Base-by-base conservation (phyloP, 2,113 vertebrate species). In the Tor tambroides region DNA sequence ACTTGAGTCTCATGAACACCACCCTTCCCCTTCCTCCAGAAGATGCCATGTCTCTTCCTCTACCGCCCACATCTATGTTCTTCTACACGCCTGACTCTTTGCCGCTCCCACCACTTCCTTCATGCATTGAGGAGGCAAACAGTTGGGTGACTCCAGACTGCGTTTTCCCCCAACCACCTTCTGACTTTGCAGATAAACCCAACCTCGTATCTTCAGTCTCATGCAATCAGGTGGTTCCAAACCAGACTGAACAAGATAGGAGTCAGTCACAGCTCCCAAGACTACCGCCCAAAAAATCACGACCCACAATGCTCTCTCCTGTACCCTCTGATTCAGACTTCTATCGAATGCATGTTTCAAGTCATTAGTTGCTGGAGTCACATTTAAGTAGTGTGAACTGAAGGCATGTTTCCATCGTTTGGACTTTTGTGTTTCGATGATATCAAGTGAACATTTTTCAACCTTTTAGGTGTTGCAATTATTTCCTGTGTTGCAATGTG, bases 301-400 rank as follows among this genome's bases (percentile, higher is more conserved):
- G 92, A 93, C 93, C 91, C 1, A 43, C 80, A 0, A 88, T 89
- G 14, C 86, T 93, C 83, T 89, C 91, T 56, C 86, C 92, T 88
- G 93, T 93, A 17, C 91, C 0, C 74, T 95, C 95, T 0, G 96
- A 96, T 88, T 95, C 95, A 86, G 95, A 94, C 92, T 97, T 96
- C 90, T 94, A 94, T 88, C 90, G 91, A 83, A 92, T 88, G 83
- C 91, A 92, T 59, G 56, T 93, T 63, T 80, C 91, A 23, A 88
- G 88, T 30, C 88, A 88, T 35, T 94, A 94, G 61, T 91, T 96
- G 80, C 94, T 95, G 87, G 96, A 96, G 90, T 96, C 96, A 89
- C 96, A 96, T 0, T 97, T 76, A 30, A 49, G 26, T 51, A 11
- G 75, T 77, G 75, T 77, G 26, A 77, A 72, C 69, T 11, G 69